Base-by-base conservation (phyloP, 2,797 vertebrate genomes). In the Distichodus sexfasciatus region DNA sequence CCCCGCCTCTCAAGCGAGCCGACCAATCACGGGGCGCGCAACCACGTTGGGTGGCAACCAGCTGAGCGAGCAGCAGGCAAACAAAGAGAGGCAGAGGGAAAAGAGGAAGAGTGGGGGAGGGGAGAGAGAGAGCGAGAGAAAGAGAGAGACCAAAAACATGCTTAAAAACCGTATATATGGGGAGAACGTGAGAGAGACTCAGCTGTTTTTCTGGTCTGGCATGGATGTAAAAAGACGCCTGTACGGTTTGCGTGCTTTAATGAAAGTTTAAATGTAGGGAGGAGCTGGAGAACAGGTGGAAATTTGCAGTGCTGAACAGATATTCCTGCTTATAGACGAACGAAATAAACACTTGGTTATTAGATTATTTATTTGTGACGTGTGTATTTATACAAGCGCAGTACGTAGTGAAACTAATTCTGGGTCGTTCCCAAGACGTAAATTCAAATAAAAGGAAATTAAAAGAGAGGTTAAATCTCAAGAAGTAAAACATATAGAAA, bases 31-130 rank as follows among this genome's bases (percentile, higher is more conserved):
- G 69, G 77, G 23, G 44, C 59, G 3, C 66, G 15, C 6, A 66
- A 76, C 83, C 84, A 87, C 84, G 83, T 86, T 85, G 85, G 87
- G 87, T 79, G 87, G 88, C 82, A 84, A 77, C 82, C 70, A 68
- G 62, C 66, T 41, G 6, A 72, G 70, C 59, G 74, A 85, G 82
- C 81, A 82, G 85, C 83, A 77, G 28, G 78, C 87, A 87, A 89
- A 91, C 90, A 91, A 89, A 89, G 87, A 85, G 67, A 77, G 75
- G 57, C 36, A 63, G 51, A 59, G 38, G 66, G 59, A 75, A n/a
- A 77, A 78, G 77, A 79, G 72, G 70, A 61, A 61, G 58, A 50
- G 63, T 62, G 60, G 67, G 71, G 70, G 60, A 78, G 85, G 87
- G 86, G 84, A 85, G 82, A 87, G 77, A 82, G 69, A 76, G 73